Conservation (phyloP, 2,888 invertebrate species). For the Apodemia hepburni region DNA sequence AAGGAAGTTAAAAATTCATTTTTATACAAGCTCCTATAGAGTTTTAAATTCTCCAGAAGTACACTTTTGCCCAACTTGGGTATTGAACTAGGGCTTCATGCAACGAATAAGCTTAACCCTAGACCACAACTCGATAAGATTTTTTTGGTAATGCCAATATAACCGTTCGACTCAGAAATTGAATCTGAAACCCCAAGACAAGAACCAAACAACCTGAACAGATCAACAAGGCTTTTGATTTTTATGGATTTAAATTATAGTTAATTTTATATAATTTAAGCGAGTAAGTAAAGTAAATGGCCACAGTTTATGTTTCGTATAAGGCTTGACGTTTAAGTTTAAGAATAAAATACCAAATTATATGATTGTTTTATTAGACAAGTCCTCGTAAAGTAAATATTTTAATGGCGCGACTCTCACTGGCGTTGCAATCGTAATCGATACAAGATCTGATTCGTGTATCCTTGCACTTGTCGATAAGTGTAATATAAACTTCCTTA, state of each 20-base stretch:
- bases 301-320: background rate
- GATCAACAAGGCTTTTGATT: too few relatives aligned
- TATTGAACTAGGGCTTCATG: too few relatives aligned
- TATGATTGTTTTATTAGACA: conserved; percentile 69
- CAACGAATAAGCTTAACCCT: too few relatives aligned
- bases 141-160: too few relatives aligned
- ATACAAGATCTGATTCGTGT: conserved; percentile 60
- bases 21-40: too few relatives aligned
- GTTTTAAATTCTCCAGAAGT: too few relatives aligned
- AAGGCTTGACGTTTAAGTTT: conserved; percentile 20
- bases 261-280: conserved; percentile 6
- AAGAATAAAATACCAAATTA: conserved; percentile 41
- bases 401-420: conserved; percentile 44
- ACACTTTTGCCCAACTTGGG: too few relatives aligned
- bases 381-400: conserved; percentile 52
- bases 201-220: too few relatives aligned
- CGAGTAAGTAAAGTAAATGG: background rate
- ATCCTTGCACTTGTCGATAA: conserved; percentile 45
- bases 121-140: too few relatives aligned
- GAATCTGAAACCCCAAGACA: too few relatives aligned
- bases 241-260: background rate
- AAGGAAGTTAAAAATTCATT: too few relatives aligned
- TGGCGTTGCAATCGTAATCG: conserved; percentile 35
- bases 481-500: conserved; percentile 53
- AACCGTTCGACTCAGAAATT: too few relatives aligned